Conservation (phyloP, 2,888 invertebrate genomes). For the Dicyrtoma fusca region DNA sequence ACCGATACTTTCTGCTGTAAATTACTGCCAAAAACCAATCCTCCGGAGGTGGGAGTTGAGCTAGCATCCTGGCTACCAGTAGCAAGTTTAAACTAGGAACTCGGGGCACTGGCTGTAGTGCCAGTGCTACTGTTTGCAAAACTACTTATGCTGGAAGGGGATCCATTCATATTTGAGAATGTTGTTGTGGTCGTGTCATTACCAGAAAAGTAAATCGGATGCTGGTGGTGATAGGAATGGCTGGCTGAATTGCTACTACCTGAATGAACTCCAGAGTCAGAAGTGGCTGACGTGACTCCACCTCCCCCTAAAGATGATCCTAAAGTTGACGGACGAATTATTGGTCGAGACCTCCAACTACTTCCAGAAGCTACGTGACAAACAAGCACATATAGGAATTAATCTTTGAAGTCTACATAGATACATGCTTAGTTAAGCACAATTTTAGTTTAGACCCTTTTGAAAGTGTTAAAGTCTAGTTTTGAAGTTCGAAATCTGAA, state of each 20-base stretch:
- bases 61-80: constrained; percentile 1
- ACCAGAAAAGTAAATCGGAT: constrained; percentile 29
- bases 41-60: background rate
- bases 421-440: too few relatives aligned
- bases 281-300: constrained; percentile 19
- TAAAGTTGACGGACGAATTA: constrained; percentile 38
- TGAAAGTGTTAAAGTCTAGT: too few relatives aligned
- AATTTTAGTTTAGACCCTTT: too few relatives aligned
- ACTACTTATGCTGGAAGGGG: background rate
- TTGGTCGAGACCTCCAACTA: constrained; percentile 32
- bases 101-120: background rate
- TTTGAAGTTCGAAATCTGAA: too few relatives aligned
- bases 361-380: constrained; percentile 1
- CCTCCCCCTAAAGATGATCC: constrained; percentile 21
- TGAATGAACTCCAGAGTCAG: too few relatives aligned
- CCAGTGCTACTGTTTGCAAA: background rate
- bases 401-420: too few relatives aligned
- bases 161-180: constrained; percentile 11
- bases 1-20: constrained; percentile 38
- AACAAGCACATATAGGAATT: too few relatives aligned
- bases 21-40: constrained; percentile 46
- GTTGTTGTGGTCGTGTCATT: background rate
- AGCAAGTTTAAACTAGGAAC: background rate
- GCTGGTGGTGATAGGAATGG: too few relatives aligned
- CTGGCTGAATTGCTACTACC: too few relatives aligned